Evolutionary conservation across 92 coral and sea anemone species (phyloP), one percentile per base, ranked within the genome.

Genomic region (Epizoanthus ramosus): DNA sequence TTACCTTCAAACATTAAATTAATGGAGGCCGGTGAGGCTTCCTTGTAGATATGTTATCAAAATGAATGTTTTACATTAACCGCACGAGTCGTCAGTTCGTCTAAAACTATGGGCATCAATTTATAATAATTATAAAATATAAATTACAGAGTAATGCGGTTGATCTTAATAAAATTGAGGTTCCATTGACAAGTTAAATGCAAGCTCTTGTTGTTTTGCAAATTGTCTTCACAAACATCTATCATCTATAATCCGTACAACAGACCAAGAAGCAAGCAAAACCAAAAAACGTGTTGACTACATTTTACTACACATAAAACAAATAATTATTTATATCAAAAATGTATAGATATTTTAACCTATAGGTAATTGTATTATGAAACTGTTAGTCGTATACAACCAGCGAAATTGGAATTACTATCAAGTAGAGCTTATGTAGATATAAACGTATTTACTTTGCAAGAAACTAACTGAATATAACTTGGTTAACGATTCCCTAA

Each of bases 111-210:
- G 43, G 64, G 21, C 71, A 77, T 77, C 59, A 43, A 39, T 61
- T 77, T 43, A 23, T 24, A 43, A 31, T 41, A 77, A 61, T 61
- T 61, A 77, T 60, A 59, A 77, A 77, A 77, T 77, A 77, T 77
- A 21, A 56, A 77, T 77, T 22, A 63, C 64, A 63, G 61, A 43
- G 22, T 77, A 61, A 35, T 77, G 82, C 45, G 82, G 82, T 61
- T 43, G 82, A 61, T 61, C 82, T 60, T 18, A 39, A 77, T 77
- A 70, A 77, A 60, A 37, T 77, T 37, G 21, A 77, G 60, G 21
- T 57, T 77, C 25, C 50, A 60, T 37, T 77, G 41, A 69, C 66
- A 39, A 59, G 81, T 69, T 37, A 59, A 76, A 76, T 21, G 63
- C 63, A 60, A 77, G 82, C 45, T 60, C 19, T 3, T 63, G 71